Evolutionary conservation across 2,888 invertebrate species (phyloP), one percentile per base, ranked within the genome.

Genomic region (Napeogenes sylphis): DNA sequence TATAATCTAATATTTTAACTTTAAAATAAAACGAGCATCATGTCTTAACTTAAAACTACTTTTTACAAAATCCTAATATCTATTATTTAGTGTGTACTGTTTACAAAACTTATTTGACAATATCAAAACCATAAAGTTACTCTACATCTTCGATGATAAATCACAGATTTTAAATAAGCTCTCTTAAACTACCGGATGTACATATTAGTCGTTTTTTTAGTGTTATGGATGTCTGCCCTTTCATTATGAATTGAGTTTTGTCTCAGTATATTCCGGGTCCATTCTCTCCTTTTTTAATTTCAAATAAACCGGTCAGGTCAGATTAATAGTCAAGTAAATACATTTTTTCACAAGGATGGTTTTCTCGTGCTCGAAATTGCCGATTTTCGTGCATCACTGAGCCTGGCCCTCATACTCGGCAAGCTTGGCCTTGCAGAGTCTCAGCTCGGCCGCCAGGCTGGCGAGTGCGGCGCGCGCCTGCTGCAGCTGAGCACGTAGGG

Each of bases 321-420:
- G 4, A 35, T 35, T 35, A 35, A 35, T 30, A 30, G 8, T 30
- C 21, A 8, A 14, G 8, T 51, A 10, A 21, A 30, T 12, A 51
- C 8, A 51, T 3, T 30, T 47, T 47, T 47, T 47, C 47, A 4
- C 3, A 12, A 8, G 30, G 5, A 1, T 30, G 3, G 51, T 51
- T 2, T 8, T 8, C 3, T 38, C 3, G 38, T 8, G 2, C 38
- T 47, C 12, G 21, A 21, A 21, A 21, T 21, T 21, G 21, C 21
- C 21, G 21, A 1, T 21, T 21, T 1, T 21, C 21, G 21, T 21
- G 13, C 10, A 8, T 14, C 53, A n/a, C 38, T 14, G 33, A 45
- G 35, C 13, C 13, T 64, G 93, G 95, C 71, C 58, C 70, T 75
- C 74, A 59, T 68, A 70, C 46, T 42, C 63, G 55, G 70, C 70